Evolutionary conservation across 2,113 vertebrate genomes (phyloP).

Genomic region (Jacana jacana): DNA sequence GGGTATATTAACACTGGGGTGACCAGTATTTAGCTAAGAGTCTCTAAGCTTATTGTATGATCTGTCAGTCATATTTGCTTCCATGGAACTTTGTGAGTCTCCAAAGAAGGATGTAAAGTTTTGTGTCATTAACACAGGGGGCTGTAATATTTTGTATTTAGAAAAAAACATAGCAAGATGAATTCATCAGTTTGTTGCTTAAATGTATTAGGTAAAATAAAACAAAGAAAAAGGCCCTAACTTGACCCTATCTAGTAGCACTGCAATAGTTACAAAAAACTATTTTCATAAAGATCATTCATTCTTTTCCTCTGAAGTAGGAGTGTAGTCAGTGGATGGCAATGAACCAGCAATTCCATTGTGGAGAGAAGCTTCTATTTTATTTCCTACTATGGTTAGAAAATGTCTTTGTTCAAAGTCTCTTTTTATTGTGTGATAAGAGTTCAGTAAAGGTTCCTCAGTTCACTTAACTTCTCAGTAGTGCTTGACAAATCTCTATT

Average conservation of each 20-base stretch:
- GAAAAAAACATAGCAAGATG: not conserved
- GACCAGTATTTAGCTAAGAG: too few species aligned
- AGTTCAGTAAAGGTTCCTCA: not conserved
- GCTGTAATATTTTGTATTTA: not conserved
- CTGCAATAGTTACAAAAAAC: not conserved
- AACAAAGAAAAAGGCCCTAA: accelerated
- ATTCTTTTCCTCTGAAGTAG: not conserved
- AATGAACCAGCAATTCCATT: not conserved
- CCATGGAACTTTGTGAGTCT: not conserved
- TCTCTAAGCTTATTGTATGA: not conserved
- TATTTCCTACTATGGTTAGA: not conserved
- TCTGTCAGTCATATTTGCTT: not conserved
- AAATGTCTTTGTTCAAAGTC: not conserved
- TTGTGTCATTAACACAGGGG: not conserved
- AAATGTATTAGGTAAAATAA: not conserved
- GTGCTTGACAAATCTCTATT: not conserved
- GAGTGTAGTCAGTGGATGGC: not conserved
- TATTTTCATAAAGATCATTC: not conserved
- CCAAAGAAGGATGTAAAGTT: not conserved
- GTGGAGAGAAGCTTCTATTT: not conserved
- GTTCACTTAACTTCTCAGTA: not conserved
- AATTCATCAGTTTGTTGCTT: not conserved
- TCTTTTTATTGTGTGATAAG: not conserved
- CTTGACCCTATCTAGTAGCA: not conserved
- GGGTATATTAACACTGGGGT: not conserved